Percentiles rank a stretch among this genome's conserved stretches.
Evolutionary conservation across 2,888 invertebrate genomes (phyloP).

Genomic region (Volucella inanis): DNA sequence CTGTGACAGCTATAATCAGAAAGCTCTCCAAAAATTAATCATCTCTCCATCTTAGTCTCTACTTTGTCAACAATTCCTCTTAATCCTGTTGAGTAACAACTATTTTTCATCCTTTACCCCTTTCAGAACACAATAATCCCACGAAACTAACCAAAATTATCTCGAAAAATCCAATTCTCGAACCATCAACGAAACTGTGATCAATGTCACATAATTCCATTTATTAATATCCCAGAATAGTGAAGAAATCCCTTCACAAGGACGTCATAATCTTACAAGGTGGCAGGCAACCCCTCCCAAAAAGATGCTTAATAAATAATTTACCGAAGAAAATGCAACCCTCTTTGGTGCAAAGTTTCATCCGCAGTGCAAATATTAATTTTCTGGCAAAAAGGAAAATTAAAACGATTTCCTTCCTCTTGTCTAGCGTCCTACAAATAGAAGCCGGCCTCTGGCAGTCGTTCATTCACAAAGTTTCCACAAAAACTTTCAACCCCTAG

Average conservation of each 20-base stretch:
- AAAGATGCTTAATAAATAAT: constrained; percentile 54
- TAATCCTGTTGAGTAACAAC: constrained; percentile 13
- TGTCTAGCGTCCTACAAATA: neutral
- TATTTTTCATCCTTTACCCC: constrained; percentile 23
- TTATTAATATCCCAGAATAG: constrained; percentile 53
- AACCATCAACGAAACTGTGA: constrained; percentile 41
- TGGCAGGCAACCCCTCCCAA: neutral
- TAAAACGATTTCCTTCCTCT: too few species aligned
- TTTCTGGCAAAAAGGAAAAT: constrained; percentile 3
- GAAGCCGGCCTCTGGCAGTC: constrained; percentile 34
- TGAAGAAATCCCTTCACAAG: constrained; percentile 32
- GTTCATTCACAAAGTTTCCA: constrained; percentile 45
- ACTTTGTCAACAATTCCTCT: neutral
- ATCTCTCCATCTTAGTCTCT: neutral
- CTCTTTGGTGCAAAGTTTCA: constrained; percentile 40
- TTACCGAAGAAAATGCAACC: constrained; percentile 45
- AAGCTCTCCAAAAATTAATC: constrained; percentile 23
- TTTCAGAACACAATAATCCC: neutral
- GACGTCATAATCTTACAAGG: constrained; percentile 2
- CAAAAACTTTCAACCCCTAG: constrained; percentile 61
- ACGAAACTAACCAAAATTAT: constrained; percentile 32
- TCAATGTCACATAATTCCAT: constrained; percentile 62
- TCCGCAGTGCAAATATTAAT: constrained; percentile 42
- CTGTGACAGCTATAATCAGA: neutral
- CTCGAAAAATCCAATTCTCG: neutral